Evolutionary conservation across 1,140 invertebrate genomes (phyloP), one percentile per base, ranked within the genome.

Genomic region (Drosophila kohkoa): DNA sequence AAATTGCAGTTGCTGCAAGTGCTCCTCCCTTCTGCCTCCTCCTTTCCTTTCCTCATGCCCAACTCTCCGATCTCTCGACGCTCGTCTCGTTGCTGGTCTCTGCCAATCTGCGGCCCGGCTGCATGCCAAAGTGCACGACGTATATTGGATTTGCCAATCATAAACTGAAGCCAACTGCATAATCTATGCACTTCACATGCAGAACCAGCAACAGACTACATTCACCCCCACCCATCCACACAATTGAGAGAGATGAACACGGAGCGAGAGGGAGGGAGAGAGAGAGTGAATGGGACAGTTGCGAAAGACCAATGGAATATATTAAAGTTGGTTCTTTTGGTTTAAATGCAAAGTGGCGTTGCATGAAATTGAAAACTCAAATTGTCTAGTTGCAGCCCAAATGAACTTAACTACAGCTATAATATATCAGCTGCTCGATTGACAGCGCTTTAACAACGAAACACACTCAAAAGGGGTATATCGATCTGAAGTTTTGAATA

Each of bases 131-230:
- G 83, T 80, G 80, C 83, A 83, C 77, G 75, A 79, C 83, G 81
- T 83, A 87, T 87, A 87, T 87, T 88, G 83, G 83, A 87, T 87
- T 88, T 88, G 83, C 80, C 83, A 87, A 87, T 87, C 83, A 87
- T 88, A 88, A 88, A 87, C 83, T 83, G 80, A 87, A 88, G 83
- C 83, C 83, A 88, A 87, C 83, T 88, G 83, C 83, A 88, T 88
- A 88, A 88, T 88, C 83, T 81, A 82, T 88, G 83, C 83, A 79
- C 81, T 80, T 75, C 83, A 79, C 79, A 66, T 68, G 59, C 76
- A 82, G 72, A 64, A 67, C 11, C 51, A 57, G 32, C 59, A 43
- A 32, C 43, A 78, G 64, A 58, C 45, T 57, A 41, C 54, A 41
- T 57, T 6, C n/a, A 5, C 8, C n/a, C 2, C 8, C 49, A 10